Conservation (phyloP, 2,888 invertebrate species). For the Scrobipalpa costella region DNA sequence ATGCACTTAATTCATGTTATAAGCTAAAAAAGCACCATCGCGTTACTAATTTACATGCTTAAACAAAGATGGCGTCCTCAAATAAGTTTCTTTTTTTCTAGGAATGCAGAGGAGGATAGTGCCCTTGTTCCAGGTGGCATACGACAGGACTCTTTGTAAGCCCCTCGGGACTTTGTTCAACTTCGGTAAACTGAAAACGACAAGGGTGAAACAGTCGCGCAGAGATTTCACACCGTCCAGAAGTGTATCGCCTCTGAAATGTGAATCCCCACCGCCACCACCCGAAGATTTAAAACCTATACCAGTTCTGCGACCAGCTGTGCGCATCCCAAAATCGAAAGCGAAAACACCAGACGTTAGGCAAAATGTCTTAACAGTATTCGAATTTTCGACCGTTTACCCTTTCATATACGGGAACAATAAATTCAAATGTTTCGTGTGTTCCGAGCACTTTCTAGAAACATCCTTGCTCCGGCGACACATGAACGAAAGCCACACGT, state of each 20-base stretch:
- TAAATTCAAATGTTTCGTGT: conserved; percentile 73
- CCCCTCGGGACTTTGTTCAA: conserved; percentile 68
- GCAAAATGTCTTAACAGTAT: conserved; percentile 66
- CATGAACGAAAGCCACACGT: conserved; percentile 61
- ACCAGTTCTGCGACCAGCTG: not conserved
- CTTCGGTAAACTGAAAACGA: conserved; percentile 54
- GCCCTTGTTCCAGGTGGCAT: conserved; percentile 74
- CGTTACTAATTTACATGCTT: conserved; percentile 1
- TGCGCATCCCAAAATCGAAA: not conserved
- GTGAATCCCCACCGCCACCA: not conserved
- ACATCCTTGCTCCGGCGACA: conserved; percentile 58
- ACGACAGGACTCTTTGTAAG: conserved; percentile 71
- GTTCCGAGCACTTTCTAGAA: conserved; percentile 67
- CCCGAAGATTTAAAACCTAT: not conserved
- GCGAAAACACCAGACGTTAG: conserved; percentile 53
- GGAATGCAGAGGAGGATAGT: conserved; percentile 60
- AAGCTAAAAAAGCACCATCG: not conserved
- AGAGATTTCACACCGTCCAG: conserved; percentile 48
- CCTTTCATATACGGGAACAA: conserved; percentile 73
- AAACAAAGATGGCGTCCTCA: not conserved
- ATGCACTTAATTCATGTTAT: no score
- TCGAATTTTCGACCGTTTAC: conserved; percentile 71
- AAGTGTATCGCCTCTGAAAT: conserved; percentile 57
- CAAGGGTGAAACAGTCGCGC: conserved; percentile 31
- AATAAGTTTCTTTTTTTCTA: conserved; percentile 60